Base-by-base conservation (phyloP, 2,113 vertebrate genomes). In the Coreoperca whiteheadi region DNA sequence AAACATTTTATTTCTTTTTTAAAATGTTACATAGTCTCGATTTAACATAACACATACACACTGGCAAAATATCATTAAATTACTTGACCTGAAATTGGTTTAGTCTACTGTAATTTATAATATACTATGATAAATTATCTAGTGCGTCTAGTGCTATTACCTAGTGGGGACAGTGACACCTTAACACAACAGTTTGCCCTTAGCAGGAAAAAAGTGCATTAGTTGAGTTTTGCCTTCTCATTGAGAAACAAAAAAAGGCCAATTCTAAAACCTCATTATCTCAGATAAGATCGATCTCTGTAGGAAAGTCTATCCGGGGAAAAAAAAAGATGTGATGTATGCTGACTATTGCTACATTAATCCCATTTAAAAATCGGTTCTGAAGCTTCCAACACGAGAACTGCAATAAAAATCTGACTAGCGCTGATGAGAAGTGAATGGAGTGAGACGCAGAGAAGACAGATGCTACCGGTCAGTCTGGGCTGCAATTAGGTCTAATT, bases 391-490 rank as follows among this genome's bases (percentile, higher is more conserved):
- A 37, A 28, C 0, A 4, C 0, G 8, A 74, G 69, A 0, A 1
- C 43, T 23, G 71, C 54, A 41, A 70, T 7, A 56, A 61, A 82
- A 76, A 32, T 63, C 53, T 39, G 77, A 61, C 74, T 63, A 1
- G 6, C 6, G 28, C 3, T 37, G 65, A 61, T 61, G 37, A 56
- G 41, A 46, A 64, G 16, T 65, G 59, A 46, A 16, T 6, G 14
- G 9, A 63, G n/a, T 2, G 20, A 53, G 64, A 39, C 1, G 41
- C 30, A 53, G 51, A 70, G 72, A 46, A 39, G 66, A 71, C 34
- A 63, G 60, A 72, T 63, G 68, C 54, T 34, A 48, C 12, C 53
- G 23, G 51, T 39, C 43, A 41, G 67, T 63, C 28, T 34, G 34
- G 18, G 60, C 28, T 16, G 21, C 18, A 28, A 11, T 7, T 43